Base-by-base conservation (phyloP, 2,113 vertebrate species). In the Neopipo cinnamomea region DNA sequence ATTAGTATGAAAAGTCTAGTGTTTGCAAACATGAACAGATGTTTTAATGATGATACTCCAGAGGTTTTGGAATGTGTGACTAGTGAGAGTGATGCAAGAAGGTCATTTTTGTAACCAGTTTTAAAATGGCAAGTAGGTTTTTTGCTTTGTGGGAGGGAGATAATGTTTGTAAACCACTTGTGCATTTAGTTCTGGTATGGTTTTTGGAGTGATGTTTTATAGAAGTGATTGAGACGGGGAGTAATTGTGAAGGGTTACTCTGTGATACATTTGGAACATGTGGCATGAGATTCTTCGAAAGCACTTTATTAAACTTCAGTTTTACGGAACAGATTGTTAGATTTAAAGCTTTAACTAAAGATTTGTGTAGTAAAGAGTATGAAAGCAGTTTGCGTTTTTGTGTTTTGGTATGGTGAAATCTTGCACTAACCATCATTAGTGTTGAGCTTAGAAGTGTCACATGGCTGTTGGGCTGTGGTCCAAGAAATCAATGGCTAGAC, bases 181-280 rank as follows among this genome's bases (percentile, higher is more conserved):
- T 8, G 9, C 7, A 22, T 83, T 74, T 74, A n/a, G 6, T 41
- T 67, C 30, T 42, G 14, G 7, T 47, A 12, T 3, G 1, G 5
- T 37, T 61, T 71, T 39, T n/a, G 13, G 10, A 62, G 12, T 53
- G 14, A 22, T 16, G 6, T 10, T 80, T 44, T 33, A 27, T 23
- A 18, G 3, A 73, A 65, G 23, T 27, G 23, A n/a, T 42, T 22
- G 47, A 95, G 37, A 24, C 47, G 42, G 9, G 39, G 25, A 25
- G 7, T 3, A 27, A 14, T 24, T 68, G 4, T 17, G 14, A 24
- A 33, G 35, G 71, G 24, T 31, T 73, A 14, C 1, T 31, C 8
- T 17, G 56, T 19, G 56, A 31, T 6, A 4, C 1, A 3, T 78
- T 56, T n/a, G 11, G 9, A 83, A 85, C 12, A 8, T 0, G 0